phyloP scores from a whole-genome alignment of 2,797 vertebrate species.

The Mareca strepera region DNA sequence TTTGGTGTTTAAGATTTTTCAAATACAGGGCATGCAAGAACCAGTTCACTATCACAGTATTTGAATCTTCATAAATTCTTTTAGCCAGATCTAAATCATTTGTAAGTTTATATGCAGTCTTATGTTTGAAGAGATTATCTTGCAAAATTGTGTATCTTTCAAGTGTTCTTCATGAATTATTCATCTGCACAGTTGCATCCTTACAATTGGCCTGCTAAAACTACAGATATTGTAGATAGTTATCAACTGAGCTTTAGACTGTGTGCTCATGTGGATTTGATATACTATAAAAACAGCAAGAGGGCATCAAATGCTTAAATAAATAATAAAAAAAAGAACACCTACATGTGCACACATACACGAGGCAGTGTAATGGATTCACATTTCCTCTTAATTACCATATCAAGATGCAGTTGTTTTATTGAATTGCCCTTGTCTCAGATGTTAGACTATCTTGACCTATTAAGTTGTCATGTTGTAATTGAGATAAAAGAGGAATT shows the following conservation, averaged over 20 bases:
- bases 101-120: not conserved
- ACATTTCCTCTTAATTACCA: conserved; percentile 85
- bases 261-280: conserved; percentile 42
- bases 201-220: conserved; percentile 21
- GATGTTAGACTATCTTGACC: conserved; percentile 86
- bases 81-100: not conserved
- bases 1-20: not conserved
- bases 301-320: conserved; percentile 66
- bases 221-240: not conserved
- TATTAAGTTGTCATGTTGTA: conserved; percentile 88
- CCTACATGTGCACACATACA: not conserved
- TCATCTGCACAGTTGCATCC: conserved; percentile 20
- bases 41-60: not conserved
- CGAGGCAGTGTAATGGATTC: conserved; percentile 78
- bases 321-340: conserved; percentile 18
- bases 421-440: conserved; percentile 86
- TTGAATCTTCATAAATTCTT: not conserved
- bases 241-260: not conserved
- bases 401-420: conserved; percentile 85
- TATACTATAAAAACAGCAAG: conserved; percentile 57
- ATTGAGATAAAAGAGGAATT: conserved; percentile 89
- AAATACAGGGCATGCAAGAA: not conserved
- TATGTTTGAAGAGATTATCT: not conserved
- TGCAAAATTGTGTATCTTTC: not conserved
- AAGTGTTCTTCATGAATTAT: conserved; percentile 2